Evolutionary conservation across 2,113 vertebrate species (phyloP).

Genomic region (Pyrgilauda ruficollis): DNA sequence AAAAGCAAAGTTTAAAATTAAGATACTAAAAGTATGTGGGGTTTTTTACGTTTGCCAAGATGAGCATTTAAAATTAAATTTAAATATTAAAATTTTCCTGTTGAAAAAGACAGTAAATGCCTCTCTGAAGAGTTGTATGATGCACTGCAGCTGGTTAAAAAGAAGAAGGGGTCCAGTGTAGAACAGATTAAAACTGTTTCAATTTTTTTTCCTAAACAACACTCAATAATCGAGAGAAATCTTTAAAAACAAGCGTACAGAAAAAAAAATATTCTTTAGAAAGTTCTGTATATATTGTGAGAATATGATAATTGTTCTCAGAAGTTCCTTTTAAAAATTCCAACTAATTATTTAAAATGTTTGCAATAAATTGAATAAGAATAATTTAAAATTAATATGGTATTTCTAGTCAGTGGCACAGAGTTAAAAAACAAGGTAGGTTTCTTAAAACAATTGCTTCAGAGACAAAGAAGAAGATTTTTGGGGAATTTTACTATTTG

Average conservation of each 20-base stretch:
- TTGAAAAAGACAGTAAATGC: neutral
- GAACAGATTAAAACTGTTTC: neutral
- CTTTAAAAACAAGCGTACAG: neutral
- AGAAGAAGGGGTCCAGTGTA: neutral
- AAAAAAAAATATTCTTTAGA: neutral
- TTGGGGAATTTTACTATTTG: neutral
- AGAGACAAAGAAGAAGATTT: neutral
- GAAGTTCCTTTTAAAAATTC: neutral
- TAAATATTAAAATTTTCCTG: neutral
- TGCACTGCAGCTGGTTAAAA: neutral
- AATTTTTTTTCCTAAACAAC: neutral
- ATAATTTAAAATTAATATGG: fast-evolving
- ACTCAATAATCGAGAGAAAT: neutral
- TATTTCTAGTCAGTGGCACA: neutral
- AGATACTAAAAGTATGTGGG: neutral
- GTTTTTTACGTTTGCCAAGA: neutral
- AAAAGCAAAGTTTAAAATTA: neutral
- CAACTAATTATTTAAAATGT: neutral
- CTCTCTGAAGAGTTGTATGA: neutral
- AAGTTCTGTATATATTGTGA: neutral
- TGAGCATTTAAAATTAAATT: neutral
- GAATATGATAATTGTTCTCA: neutral
- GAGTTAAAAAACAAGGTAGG: neutral
- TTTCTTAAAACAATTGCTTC: neutral
- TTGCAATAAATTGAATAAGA: neutral